Evolutionary conservation across 2,797 vertebrate species (phyloP), one percentile per base, ranked within the genome.

Genomic region (Thunnus albacares): DNA sequence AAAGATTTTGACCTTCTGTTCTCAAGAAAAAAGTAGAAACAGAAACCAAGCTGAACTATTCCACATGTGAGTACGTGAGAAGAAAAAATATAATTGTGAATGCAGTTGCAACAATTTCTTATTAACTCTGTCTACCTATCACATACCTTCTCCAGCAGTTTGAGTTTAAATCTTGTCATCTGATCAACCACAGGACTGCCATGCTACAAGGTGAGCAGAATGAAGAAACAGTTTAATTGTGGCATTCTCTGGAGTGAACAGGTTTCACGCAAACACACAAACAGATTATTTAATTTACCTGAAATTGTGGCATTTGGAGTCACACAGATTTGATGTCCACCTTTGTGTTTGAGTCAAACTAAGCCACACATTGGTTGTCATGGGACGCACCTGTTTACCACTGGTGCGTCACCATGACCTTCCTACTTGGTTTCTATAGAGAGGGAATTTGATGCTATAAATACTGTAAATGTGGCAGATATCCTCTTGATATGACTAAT

Each of bases 101-200:
- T 43, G 0, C 22, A 75, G 2, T 18, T 63, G 4, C 12, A 45
- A 15, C n/a, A 51, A 26, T 52, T 28, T 68, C 3, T 77, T 63
- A 51, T 51, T 20, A n/a, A 51, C 7, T 9, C 6, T 51, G 18
- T 67, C 20, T 24, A 35, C 8, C 1, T 47, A 20, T 41, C 30
- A 35, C 87, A 84, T 85, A 97, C 97, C 96, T 96, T 96, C 85
- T 97, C 93, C 17, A 97, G 83, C 43, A 97, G 91, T 78, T 88
- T 96, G 70, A 97, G 85, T 65, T 94, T 95, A 71, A 98, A 91
- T 4, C 28, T 92, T 35, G 94, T 90, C 91, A 97, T 94, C 56
- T 95, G 93, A 86, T 97, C 95, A 68, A 95, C 62, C 64, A 94
- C n/a, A 0, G 93, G 85, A 66, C 90, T 76, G 84, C 80, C 95